phyloP scores from a whole-genome alignment of 2,113 vertebrate species.

The Corythornis madagascariensis region DNA sequence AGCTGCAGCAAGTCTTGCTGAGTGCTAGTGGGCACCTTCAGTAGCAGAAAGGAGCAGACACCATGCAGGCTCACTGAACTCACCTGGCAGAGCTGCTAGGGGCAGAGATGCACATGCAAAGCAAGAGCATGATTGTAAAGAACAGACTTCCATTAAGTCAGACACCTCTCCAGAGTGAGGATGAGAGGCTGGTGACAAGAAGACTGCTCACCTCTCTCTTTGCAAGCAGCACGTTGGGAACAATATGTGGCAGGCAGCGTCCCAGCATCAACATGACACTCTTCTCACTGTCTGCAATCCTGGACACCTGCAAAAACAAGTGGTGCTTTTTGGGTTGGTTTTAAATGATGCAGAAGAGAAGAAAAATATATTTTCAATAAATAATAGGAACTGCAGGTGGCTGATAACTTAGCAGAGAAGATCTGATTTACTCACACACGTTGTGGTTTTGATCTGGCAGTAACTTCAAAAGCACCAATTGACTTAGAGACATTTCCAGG shows the following conservation, averaged over 20 bases:
- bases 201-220: constrained; percentile 91
- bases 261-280: constrained; percentile 97
- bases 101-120: constrained; percentile 94
- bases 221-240: constrained; percentile 96
- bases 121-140: constrained; percentile 91
- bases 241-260: constrained; percentile 97
- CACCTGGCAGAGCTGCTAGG: constrained; percentile 99
- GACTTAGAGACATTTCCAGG: not conserved
- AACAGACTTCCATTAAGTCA: constrained; percentile 76
- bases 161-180: constrained; percentile 63
- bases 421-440: not conserved
- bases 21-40: constrained; percentile 68
- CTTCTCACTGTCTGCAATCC: constrained; percentile 95
- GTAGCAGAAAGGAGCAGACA: constrained; percentile 25
- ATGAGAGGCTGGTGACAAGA: not conserved
- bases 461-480: not conserved
- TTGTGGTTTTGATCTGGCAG: not conserved
- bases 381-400: not conserved
- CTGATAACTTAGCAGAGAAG: not conserved
- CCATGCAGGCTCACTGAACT: constrained; percentile 88
- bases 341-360: not conserved
- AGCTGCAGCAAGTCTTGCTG: constrained; percentile 77
- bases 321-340: not conserved
- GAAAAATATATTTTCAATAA: not conserved
- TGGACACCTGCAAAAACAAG: constrained; percentile 85